Conservation (phyloP, 2,888 invertebrate species). For the Andrena camellia region DNA sequence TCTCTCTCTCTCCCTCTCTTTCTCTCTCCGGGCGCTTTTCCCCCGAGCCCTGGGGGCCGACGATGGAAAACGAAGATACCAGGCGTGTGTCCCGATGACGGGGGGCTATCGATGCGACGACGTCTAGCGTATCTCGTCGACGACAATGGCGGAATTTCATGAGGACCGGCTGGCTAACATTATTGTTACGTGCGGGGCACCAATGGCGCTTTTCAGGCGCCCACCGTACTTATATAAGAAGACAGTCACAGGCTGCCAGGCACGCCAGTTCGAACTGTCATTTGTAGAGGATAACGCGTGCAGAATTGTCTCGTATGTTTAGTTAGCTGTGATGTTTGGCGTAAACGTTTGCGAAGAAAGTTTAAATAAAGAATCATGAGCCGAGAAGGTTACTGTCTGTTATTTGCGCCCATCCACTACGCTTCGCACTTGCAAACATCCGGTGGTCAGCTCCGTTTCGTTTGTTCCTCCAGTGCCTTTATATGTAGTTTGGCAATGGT, state of each 20-base stretch:
- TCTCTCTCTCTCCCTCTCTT: no score
- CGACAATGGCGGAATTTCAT: conserved; percentile 34
- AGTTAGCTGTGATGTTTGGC: neutral
- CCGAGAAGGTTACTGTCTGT: neutral
- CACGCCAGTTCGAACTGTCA: no score
- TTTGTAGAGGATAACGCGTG: neutral
- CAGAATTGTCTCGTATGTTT: neutral
- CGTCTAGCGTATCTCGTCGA: conserved; percentile 36
- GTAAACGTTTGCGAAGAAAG: conserved; percentile 2
- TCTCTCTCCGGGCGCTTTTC: conserved; percentile 22
- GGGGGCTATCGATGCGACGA: conserved; percentile 39
- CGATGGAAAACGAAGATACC: conserved; percentile 48
- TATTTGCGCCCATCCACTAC: neutral
- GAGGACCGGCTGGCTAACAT: neutral
- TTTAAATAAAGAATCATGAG: neutral
- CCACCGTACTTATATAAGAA: neutral
- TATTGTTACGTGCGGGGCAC: neutral
- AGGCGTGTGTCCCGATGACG: conserved; percentile 23
- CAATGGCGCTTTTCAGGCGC: neutral
- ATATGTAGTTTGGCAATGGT: no score
- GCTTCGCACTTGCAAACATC: neutral
- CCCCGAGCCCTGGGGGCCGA: conserved; percentile 5
- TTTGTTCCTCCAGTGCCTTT: no score
- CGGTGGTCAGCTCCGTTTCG: no score
- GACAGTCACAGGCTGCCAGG: neutral